Percentiles rank a stretch among this genome's conserved stretches.
These are phyloP conservation scores for Caranx ignobilis DNA, from an alignment of 2,113 vertebrate genomes.

Conservation along the genomic window DNA sequence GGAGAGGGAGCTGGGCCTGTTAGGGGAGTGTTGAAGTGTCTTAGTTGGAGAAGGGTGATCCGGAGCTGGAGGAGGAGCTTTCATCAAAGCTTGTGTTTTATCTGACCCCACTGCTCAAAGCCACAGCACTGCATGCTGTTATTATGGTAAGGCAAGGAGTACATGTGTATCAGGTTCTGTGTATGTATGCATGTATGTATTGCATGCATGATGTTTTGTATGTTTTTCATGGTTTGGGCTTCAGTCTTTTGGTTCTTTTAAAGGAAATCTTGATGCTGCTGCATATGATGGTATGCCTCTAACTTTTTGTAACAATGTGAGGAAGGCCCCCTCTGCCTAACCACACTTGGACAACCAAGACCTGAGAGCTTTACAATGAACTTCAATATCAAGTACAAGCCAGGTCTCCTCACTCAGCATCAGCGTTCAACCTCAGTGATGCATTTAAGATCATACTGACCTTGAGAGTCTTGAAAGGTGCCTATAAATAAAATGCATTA, in stretches of 20 bases:
- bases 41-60: conserved; percentile 25
- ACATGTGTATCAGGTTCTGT: conserved; percentile 45
- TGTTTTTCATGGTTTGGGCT: conserved; percentile 24
- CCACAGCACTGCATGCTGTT: conserved; percentile 56
- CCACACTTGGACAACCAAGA: not conserved
- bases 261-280: not conserved
- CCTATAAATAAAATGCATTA: too few species aligned
- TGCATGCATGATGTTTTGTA: conserved; percentile 20
- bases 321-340: not conserved
- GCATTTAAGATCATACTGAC: not conserved
- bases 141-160: conserved; percentile 49
- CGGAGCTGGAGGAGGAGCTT: conserved; percentile 43
- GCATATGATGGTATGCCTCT: conserved; percentile 5
- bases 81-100: conserved; percentile 57
- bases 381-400: not conserved
- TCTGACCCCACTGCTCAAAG: conserved; percentile 70
- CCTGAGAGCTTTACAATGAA: not conserved
- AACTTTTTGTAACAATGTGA: conserved; percentile 17
- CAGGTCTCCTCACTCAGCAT: not conserved
- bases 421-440: not conserved
- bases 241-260: not conserved
- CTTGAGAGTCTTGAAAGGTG: too few species aligned
- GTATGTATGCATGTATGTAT: conserved; percentile 18
- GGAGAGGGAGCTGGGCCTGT: conserved; percentile 15
- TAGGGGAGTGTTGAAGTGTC: conserved; percentile 39